Evolutionary conservation across 2,888 invertebrate genomes (phyloP).

Genomic region (Xylocampa areola): DNA sequence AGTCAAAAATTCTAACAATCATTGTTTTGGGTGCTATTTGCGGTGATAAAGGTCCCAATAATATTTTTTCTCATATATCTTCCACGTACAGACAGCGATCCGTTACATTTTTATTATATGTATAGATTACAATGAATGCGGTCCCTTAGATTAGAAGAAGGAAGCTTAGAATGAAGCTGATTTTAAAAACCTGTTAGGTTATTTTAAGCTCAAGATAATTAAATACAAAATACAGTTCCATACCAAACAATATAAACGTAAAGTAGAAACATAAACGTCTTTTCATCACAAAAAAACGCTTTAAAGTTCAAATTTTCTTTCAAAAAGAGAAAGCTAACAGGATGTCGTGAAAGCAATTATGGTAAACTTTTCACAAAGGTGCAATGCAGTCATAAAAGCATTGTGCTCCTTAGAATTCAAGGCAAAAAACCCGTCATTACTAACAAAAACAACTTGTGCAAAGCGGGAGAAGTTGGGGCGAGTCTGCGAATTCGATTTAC

Average conservation of each 20-base stretch:
- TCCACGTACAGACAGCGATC: too few relatives aligned
- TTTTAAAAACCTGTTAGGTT: too few relatives aligned
- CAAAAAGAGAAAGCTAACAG: constrained; percentile 53
- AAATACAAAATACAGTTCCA: constrained; percentile 17
- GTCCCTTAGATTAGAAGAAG: too few relatives aligned
- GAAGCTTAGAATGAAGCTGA: too few relatives aligned
- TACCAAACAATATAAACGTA: constrained; percentile 36
- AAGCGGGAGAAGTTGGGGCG: constrained; percentile 50
- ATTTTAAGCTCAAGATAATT: constrained; percentile 7
- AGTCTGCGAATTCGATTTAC: constrained; percentile 73
- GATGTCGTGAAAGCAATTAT: constrained; percentile 63
- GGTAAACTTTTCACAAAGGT: constrained; percentile 62
- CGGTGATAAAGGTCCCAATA: too few relatives aligned
- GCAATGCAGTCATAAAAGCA: constrained; percentile 63
- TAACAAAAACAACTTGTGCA: constrained; percentile 60
- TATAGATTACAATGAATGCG: too few relatives aligned
- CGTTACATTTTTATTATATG: too few relatives aligned
- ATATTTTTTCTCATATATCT: too few relatives aligned
- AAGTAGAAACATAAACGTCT: constrained; percentile 33
- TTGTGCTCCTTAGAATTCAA: constrained; percentile 60
- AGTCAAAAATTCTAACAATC: too few relatives aligned
- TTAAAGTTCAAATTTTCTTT: constrained; percentile 47
- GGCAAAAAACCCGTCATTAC: constrained; percentile 62
- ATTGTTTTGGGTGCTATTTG: too few relatives aligned
- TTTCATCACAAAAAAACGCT: constrained; percentile 31